phyloP scores from a whole-genome alignment of 2,113 vertebrate species.

The Scatophagus argus region DNA sequence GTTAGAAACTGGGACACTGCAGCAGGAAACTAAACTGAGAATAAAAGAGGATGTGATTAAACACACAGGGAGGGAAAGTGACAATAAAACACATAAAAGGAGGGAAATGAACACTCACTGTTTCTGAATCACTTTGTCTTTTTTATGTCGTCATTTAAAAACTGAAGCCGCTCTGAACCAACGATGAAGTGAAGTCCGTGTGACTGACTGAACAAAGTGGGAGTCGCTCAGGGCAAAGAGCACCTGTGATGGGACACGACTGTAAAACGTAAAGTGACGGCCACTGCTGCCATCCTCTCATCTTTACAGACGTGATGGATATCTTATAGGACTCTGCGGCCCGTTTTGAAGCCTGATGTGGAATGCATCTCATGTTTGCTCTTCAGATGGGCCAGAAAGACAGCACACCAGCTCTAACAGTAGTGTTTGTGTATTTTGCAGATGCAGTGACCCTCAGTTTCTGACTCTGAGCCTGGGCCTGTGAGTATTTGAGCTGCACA shows the following conservation, averaged over 20 bases:
- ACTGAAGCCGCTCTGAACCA: not conserved
- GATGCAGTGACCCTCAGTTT: not conserved
- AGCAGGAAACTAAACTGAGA: not conserved
- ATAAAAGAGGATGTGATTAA: not conserved
- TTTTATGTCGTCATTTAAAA: not conserved
- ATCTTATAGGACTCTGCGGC: not conserved
- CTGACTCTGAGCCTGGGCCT: not conserved
- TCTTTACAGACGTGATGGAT: slow-evolving; percentile 24
- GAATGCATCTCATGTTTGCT: slow-evolving; percentile 19
- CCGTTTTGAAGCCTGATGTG: not conserved
- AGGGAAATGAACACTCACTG: not conserved
- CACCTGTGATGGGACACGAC: not conserved
- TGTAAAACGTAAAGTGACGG: not conserved
- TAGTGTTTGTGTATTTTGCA: not conserved
- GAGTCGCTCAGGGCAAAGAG: no score
- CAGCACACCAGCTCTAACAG: not conserved
- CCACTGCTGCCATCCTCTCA: not conserved
- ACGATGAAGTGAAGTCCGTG: not conserved
- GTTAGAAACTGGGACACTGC: not conserved
- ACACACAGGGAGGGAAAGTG: not conserved
- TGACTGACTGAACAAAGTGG: not conserved
- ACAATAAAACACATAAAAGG: no score
- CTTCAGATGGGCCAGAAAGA: slow-evolving; percentile 16
- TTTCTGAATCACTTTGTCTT: not conserved
- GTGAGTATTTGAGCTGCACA: no score